Conservation (phyloP, 2,797 vertebrate genomes). For the Carduelis carduelis region DNA sequence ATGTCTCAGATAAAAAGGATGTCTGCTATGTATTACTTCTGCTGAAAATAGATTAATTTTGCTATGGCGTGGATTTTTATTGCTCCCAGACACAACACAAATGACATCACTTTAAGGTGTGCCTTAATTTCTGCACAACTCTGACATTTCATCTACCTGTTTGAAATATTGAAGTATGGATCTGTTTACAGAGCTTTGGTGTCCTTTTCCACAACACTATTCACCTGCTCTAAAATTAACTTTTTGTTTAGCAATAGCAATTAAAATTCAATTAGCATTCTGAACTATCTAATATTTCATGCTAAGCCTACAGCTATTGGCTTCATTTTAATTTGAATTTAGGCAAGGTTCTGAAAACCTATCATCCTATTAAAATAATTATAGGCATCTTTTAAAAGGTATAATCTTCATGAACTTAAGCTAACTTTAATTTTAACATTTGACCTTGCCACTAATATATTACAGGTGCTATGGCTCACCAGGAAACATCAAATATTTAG, state of each 20-base stretch:
- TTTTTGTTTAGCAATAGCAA: constrained; percentile 10
- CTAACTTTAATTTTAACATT: background rate
- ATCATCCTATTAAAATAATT: background rate
- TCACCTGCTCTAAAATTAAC: constrained; percentile 26
- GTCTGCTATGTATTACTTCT: background rate
- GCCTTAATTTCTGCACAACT: background rate
- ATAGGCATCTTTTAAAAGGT: background rate
- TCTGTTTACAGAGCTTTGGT: background rate
- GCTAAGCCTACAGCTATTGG: background rate
- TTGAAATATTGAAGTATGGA: background rate
- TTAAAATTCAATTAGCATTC: constrained; percentile 14
- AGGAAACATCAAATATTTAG: background rate
- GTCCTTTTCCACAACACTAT: constrained; percentile 8
- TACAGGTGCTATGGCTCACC: background rate
- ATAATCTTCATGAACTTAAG: background rate
- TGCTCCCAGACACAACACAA: background rate
- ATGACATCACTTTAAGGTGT: background rate
- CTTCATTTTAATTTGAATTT: background rate
- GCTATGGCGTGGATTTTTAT: background rate
- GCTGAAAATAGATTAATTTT: background rate
- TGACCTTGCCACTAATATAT: background rate
- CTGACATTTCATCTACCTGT: background rate
- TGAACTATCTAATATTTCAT: background rate
- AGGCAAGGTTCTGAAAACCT: background rate
- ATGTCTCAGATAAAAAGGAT: background rate